Conservation (phyloP, 1,140 invertebrate genomes). For the Drosophila insularis region DNA sequence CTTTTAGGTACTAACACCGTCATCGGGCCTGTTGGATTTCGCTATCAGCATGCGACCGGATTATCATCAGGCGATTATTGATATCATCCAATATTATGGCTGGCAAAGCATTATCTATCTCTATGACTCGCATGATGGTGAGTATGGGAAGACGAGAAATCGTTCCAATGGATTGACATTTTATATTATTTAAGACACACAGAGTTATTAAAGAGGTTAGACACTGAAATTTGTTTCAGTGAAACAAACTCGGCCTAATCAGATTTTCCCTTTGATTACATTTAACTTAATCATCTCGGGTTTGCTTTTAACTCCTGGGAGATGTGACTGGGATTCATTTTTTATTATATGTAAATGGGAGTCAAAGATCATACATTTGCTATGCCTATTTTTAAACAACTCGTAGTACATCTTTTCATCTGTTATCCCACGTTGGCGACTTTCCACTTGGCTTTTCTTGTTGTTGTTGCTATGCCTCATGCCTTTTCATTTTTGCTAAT, state of each 20-base stretch:
- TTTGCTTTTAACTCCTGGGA: neutral
- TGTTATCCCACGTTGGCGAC: conserved; percentile 12
- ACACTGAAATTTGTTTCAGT: too few species aligned
- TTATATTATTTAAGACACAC: too few species aligned
- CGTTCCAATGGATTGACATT: neutral
- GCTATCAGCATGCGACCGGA: conserved; percentile 96
- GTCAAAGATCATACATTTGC: conserved; percentile 46
- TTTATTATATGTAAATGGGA: conserved; percentile 39
- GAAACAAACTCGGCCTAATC: too few species aligned
- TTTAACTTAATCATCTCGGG: conserved; percentile 60
- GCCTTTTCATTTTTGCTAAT: conserved; percentile 70
- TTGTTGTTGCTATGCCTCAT: conserved; percentile 33
- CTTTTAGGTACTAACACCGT: conserved; percentile 89
- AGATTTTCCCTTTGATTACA: conserved; percentile 54
- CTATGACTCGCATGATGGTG: conserved; percentile 97
- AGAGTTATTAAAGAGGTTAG: too few species aligned
- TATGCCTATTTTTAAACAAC: conserved; percentile 14
- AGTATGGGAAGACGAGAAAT: conserved; percentile 82
- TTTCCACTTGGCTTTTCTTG: conserved; percentile 40
- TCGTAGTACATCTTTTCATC: conserved; percentile 20
- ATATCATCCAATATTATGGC: conserved; percentile 94
- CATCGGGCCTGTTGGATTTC: conserved; percentile 92
- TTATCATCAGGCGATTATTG: conserved; percentile 96
- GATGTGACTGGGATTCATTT: neutral
- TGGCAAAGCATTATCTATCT: conserved; percentile 97